Evolutionary conservation across 1,140 invertebrate species (phyloP).

Genomic region (Ctenoplectra terminalis): DNA sequence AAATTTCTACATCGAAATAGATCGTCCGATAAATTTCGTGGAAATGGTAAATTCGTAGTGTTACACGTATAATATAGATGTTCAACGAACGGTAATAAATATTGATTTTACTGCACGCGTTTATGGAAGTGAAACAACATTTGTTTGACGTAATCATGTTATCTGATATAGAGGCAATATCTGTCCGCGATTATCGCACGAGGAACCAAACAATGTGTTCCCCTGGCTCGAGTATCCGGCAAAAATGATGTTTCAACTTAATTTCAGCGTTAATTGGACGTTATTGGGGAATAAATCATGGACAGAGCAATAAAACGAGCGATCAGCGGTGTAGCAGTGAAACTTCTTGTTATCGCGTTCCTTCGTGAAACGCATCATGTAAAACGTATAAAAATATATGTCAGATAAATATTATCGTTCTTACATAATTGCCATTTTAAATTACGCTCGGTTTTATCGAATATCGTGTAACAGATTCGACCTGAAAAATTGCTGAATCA

Average conservation of each 20-base stretch:
- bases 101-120: neutral
- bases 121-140: neutral
- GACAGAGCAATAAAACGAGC: neutral
- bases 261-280: constrained; percentile 23
- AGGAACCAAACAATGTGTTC: neutral
- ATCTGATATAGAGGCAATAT: constrained; percentile 6
- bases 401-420: neutral
- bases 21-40: neutral
- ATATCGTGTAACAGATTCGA: neutral
- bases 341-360: neutral
- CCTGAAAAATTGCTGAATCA: neutral
- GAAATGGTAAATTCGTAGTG: neutral
- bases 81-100: neutral
- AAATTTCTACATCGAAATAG: neutral
- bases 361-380: neutral
- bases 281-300: constrained; percentile 7
- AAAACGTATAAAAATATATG: neutral
- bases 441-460: neutral
- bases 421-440: neutral
- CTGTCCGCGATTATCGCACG: neutral
- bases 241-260: neutral
- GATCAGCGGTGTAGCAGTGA: neutral
- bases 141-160: constrained; percentile 3
- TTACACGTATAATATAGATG: neutral
- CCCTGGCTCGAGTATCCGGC: neutral